phyloP scores from a whole-genome alignment of 1,140 invertebrate species.

The Orussus abietinus region DNA sequence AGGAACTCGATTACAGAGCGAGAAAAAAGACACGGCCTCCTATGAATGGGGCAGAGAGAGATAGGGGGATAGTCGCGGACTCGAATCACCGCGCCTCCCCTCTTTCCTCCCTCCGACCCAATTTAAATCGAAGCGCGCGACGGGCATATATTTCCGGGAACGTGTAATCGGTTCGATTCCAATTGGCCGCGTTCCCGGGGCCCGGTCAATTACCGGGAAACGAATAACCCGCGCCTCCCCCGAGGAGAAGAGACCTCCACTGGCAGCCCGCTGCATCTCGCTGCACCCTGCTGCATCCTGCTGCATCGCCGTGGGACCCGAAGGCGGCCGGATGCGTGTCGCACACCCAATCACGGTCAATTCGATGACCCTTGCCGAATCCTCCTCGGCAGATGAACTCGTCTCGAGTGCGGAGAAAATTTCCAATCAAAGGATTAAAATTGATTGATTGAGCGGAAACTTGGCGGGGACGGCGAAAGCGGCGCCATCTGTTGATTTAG shows the following conservation, averaged over 20 bases:
- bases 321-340: slow-evolving; percentile 39
- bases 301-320: slow-evolving; percentile 25
- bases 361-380: slow-evolving; percentile 20
- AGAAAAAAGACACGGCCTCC: too few relatives aligned
- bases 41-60: too few relatives aligned
- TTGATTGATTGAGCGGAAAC: too few relatives aligned
- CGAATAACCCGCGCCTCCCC: not conserved
- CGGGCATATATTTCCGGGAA: slow-evolving; percentile 26
- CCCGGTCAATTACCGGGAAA: not conserved
- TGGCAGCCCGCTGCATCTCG: too few relatives aligned
- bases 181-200: slow-evolving; percentile 25
- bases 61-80: too few relatives aligned
- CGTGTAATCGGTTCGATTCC: slow-evolving; percentile 29
- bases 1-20: too few relatives aligned
- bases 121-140: slow-evolving; percentile 30
- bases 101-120: slow-evolving; percentile 16
- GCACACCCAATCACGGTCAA: slow-evolving; percentile 37
- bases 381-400: not conserved
- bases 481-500: too few relatives aligned
- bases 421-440: too few relatives aligned
- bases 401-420: not conserved
- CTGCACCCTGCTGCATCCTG: too few relatives aligned
- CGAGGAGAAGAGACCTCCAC: too few relatives aligned
- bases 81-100: too few relatives aligned
- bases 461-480: too few relatives aligned